Evolutionary conservation across 2,888 invertebrate genomes (phyloP).

Genomic region (Marronus borbonicus): DNA sequence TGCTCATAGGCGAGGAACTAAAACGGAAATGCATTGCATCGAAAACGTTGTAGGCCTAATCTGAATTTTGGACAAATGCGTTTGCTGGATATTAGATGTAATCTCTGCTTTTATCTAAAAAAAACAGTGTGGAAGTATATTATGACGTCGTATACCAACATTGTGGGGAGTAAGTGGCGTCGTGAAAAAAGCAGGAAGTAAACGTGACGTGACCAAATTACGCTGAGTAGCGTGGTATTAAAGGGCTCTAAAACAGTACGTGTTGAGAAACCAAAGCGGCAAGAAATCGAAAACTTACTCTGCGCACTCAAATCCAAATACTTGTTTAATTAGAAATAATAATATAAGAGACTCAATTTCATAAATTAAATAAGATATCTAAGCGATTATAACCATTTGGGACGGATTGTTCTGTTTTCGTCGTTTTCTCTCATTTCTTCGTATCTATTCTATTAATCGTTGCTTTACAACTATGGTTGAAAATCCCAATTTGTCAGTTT

Average conservation of each 20-base stretch:
- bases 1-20: background rate
- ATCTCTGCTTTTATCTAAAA: background rate
- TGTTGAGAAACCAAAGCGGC: slow-evolving; percentile 40
- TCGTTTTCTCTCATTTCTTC: no score
- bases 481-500: no score
- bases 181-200: slow-evolving; percentile 62
- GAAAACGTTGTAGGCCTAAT: background rate
- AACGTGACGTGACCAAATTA: slow-evolving; percentile 70
- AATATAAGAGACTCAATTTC: no score
- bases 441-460: no score
- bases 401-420: no score
- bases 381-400: no score
- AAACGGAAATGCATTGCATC: background rate
- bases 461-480: no score
- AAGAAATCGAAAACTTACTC: background rate
- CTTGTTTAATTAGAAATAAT: no score
- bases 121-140: background rate
- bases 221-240: slow-evolving; percentile 68
- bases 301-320: background rate
- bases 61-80: no score
- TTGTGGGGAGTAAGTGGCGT: slow-evolving; percentile 14
- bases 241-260: slow-evolving; percentile 50
- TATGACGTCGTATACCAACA: slow-evolving; percentile 9
- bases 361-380: no score
- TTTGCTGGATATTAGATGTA: slow-evolving; percentile 4